Evolutionary conservation across 2,797 vertebrate genomes (phyloP).

Genomic region (Chelmon rostratus): DNA sequence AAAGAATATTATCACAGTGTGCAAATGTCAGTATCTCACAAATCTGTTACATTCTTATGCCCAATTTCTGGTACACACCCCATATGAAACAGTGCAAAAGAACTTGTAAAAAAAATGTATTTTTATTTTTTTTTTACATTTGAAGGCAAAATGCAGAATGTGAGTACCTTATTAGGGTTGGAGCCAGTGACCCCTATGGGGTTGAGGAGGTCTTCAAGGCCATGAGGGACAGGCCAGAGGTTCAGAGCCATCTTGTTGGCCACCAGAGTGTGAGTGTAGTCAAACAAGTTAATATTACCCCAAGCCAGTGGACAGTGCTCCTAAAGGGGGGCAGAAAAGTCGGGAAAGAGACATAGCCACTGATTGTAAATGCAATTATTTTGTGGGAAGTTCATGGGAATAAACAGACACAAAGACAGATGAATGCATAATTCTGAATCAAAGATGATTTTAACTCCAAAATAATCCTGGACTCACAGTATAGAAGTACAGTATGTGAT

Average conservation of each 20-base stretch:
- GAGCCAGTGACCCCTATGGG: conserved; percentile 97
- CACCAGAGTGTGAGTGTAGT: conserved; percentile 96
- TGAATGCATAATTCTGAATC: neutral
- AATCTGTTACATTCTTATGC: neutral
- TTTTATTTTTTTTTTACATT: neutral
- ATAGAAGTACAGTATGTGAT: neutral
- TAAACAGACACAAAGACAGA: conserved; percentile 14
- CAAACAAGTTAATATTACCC: conserved; percentile 98
- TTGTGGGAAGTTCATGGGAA: neutral
- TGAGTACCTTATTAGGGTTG: conserved; percentile 95
- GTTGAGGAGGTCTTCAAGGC: conserved; percentile 96
- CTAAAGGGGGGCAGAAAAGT: conserved; percentile 73
- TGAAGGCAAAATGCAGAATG: neutral
- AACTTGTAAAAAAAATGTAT: neutral
- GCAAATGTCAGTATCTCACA: neutral
- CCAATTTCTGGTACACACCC: neutral
- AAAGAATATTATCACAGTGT: neutral
- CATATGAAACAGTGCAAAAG: neutral
- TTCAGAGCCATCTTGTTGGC: conserved; percentile 98
- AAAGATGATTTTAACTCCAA: neutral
- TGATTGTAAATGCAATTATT: neutral
- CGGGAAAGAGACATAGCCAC: neutral
- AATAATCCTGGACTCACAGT: neutral
- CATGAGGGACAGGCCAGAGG: conserved; percentile 98
- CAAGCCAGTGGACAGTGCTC: conserved; percentile 97